Conservation (phyloP, 1,140 invertebrate genomes). For the Drosophila novamexicana region DNA sequence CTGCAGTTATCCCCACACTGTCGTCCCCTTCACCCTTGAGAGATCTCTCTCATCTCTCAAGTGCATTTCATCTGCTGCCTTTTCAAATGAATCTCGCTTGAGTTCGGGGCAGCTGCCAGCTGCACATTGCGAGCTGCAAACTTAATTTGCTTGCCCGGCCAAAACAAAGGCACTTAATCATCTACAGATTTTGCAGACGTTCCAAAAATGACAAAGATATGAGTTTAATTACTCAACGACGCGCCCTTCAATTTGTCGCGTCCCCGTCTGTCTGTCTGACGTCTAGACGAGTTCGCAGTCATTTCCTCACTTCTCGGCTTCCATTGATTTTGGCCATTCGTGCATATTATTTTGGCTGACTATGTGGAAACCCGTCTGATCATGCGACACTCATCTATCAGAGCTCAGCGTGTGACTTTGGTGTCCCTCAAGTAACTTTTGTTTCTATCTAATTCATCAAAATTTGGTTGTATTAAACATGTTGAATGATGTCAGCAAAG, state of each 20-base stretch:
- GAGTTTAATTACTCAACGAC: slow-evolving; percentile 40
- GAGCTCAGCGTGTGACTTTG: neutral
- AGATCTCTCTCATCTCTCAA: slow-evolving; percentile 13
- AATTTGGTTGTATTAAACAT: neutral
- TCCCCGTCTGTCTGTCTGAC: slow-evolving; percentile 1
- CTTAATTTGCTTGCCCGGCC: slow-evolving; percentile 8
- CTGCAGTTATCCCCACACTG: neutral
- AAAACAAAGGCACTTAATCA: slow-evolving; percentile 27
- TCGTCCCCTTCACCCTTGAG: neutral
- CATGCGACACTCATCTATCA: slow-evolving; percentile 1
- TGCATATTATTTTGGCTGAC: slow-evolving; percentile 21
- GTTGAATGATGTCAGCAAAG: no score
- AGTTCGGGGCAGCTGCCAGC: slow-evolving; percentile 27
- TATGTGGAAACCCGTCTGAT: neutral
- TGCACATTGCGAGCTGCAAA: neutral
- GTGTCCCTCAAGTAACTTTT: neutral
- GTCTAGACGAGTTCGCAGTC: slow-evolving; percentile 41
- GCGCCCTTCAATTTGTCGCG: slow-evolving; percentile 29
- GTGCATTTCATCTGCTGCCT: slow-evolving; percentile 29
- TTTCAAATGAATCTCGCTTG: slow-evolving; percentile 32
- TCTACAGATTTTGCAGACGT: slow-evolving; percentile 17
- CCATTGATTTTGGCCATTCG: neutral
- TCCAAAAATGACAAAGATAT: neutral
- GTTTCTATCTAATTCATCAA: neutral
- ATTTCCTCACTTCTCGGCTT: neutral